Percentiles rank a stretch among this genome's conserved stretches.
Conservation (phyloP, 2,888 invertebrate species). For the Elegia similella region DNA sequence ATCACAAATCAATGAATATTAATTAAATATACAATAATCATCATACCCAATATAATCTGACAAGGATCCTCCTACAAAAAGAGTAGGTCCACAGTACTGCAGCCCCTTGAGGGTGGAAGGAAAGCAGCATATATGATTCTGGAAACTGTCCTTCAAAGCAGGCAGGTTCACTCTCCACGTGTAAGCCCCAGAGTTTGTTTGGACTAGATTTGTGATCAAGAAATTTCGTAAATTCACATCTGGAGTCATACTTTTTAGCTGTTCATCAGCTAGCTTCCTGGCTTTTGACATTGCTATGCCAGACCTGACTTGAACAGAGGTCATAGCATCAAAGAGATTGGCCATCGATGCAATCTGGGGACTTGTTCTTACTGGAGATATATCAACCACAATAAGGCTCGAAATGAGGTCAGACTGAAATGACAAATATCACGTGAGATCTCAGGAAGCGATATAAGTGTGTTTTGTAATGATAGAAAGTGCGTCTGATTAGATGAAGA, state of each 20-base stretch:
- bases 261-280: conserved; percentile 83
- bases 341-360: conserved; percentile 84
- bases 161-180: conserved; percentile 92
- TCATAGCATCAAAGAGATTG: conserved; percentile 85
- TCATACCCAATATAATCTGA: conserved; percentile 90
- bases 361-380: conserved; percentile 85
- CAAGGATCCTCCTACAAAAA: conserved; percentile 92
- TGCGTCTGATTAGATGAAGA: neutral
- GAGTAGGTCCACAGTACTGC: conserved; percentile 85
- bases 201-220: conserved; percentile 92
- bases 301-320: conserved; percentile 80
- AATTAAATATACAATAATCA: neutral
- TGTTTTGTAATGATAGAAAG: neutral
- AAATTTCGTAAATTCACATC: conserved; percentile 87
- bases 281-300: conserved; percentile 86
- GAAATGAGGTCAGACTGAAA: conserved; percentile 83
- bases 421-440: neutral
- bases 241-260: conserved; percentile 81
- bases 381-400: conserved; percentile 86
- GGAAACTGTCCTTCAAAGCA: conserved; percentile 85
- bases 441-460: too few species aligned
- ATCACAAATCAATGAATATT: too few species aligned
- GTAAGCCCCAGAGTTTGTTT: conserved; percentile 82
- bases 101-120: conserved; percentile 76
- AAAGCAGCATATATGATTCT: conserved; percentile 83